Evolutionary conservation across 2,113 vertebrate species (phyloP), one percentile per base, ranked within the genome.

Genomic region (Neomonachus schauinslandi): DNA sequence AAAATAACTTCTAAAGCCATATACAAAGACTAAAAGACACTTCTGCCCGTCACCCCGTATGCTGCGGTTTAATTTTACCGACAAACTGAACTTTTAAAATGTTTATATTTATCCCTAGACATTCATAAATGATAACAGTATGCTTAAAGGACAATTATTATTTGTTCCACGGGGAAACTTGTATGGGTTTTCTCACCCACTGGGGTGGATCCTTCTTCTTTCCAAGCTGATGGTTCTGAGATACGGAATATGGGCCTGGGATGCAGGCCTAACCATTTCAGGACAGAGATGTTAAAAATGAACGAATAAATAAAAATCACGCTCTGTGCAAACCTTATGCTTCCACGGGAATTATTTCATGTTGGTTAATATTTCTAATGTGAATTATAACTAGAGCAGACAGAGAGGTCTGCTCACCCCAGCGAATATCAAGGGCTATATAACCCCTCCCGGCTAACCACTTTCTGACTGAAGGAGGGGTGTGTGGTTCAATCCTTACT

Each of bases 1-100:
- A 98, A 98, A 98, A 96, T 97, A 98, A 98, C 97, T 98, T 97
- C 92, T 87, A 93, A 97, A 97, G 92, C 93, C 77, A 80, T 14
- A 61, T 15, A 91, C 94, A 49, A 71, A 95, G 95, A 89, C 74
- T 6, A 72, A 65, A 91, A 80, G 97, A 93, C 94, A 31, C 89
- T 89, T 71, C 67, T 96, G 28, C 46, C 96, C 55, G 42, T 76
- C 91, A 89, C 86, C 77, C 77, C 24, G 26, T 0, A 86, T 15
- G 39, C 93, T 59, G 92, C 82, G 94, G 84, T 91, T 96, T 65
- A 39, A 80, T 71, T 96, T 91, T 95, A 96, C 85, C 59, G 57
- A 95, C 96, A 95, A 74, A 94, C 84, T 74, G 31, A 3, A 96
- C 93, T 95, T 76, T 81, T 26, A 69, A 89, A 96, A 94, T 16